phyloP scores from a whole-genome alignment of 2,113 vertebrate genomes.

The Tylochromis polylepis region DNA sequence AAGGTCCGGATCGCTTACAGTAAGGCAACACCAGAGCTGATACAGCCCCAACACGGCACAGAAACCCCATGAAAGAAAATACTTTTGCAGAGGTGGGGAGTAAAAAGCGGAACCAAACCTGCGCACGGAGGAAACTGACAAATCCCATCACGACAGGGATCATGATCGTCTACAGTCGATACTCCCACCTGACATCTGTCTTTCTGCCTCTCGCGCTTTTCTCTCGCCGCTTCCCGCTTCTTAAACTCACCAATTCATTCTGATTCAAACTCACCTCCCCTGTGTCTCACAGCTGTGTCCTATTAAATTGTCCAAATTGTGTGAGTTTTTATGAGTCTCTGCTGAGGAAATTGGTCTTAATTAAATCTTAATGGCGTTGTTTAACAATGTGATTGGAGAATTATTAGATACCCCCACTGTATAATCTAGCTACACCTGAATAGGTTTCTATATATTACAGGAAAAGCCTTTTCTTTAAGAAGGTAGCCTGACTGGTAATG shows the following conservation, averaged over 20 bases:
- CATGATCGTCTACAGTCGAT: constrained; percentile 15
- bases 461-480: not conserved
- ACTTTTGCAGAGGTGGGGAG: constrained; percentile 39
- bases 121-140: constrained; percentile 35
- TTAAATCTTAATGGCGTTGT: constrained; percentile 39
- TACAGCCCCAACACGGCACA: constrained; percentile 35
- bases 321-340: constrained; percentile 27
- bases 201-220: not conserved
- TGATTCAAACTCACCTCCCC: not conserved
- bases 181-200: constrained; percentile 32
- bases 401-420: constrained; percentile 9
- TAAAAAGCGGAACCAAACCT: constrained; percentile 19
- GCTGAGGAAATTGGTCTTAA: constrained; percentile 36
- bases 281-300: constrained; percentile 30
- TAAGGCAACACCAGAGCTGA: constrained; percentile 67
- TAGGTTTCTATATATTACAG: not conserved
- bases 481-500: not conserved
- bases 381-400: constrained; percentile 24
- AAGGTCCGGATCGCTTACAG: constrained; percentile 67
- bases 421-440: not conserved
- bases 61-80: constrained; percentile 60
- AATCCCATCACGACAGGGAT: constrained; percentile 58
- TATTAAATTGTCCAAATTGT: constrained; percentile 36
- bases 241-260: not conserved
- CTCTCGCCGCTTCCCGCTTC: not conserved